phyloP scores from a whole-genome alignment of 37 sponge, comb jelly and placozoan species.

The Petrosia ficiformis region DNA sequence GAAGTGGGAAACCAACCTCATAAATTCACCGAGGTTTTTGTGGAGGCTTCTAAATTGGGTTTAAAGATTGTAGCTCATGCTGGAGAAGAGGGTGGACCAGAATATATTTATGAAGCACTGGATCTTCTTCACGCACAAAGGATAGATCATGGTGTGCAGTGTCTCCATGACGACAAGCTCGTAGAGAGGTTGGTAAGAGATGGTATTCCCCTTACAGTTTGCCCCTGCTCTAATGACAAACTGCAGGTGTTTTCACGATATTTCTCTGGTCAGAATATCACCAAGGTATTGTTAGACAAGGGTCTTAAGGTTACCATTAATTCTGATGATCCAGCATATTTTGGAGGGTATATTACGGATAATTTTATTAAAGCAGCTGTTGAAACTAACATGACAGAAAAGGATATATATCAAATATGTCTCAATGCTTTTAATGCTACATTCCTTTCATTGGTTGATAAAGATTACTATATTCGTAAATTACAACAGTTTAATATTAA shows the following conservation, averaged over 20 bases:
- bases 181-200: slow-evolving; percentile 36
- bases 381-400: slow-evolving; percentile 18
- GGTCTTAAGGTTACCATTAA: slow-evolving; percentile 68
- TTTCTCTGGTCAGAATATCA: slow-evolving; percentile 29
- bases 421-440: slow-evolving; percentile 58
- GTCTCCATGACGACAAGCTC: slow-evolving; percentile 26
- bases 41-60: slow-evolving; percentile 43
- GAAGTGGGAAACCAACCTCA: slow-evolving; percentile 70
- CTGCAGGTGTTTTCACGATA: slow-evolving; percentile 41
- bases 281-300: slow-evolving; percentile 38
- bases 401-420: slow-evolving; percentile 61
- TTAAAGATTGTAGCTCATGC: slow-evolving; percentile 71
- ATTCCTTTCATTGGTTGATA: slow-evolving; percentile 47
- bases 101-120: slow-evolving; percentile 45
- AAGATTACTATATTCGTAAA: slow-evolving; percentile 32
- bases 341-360: slow-evolving; percentile 76
- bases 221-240: slow-evolving; percentile 68
- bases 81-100: slow-evolving; percentile 59
- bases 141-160: slow-evolving; percentile 73
- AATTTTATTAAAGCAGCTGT: slow-evolving; percentile 41
- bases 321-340: slow-evolving; percentile 83
- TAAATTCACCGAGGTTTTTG: slow-evolving; percentile 51
- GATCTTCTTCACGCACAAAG: slow-evolving; percentile 30
- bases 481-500: slow-evolving; percentile 37
- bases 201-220: slow-evolving; percentile 56